phyloP scores from a whole-genome alignment of 2,888 invertebrate species.

The Lasioglossum villosulum region DNA sequence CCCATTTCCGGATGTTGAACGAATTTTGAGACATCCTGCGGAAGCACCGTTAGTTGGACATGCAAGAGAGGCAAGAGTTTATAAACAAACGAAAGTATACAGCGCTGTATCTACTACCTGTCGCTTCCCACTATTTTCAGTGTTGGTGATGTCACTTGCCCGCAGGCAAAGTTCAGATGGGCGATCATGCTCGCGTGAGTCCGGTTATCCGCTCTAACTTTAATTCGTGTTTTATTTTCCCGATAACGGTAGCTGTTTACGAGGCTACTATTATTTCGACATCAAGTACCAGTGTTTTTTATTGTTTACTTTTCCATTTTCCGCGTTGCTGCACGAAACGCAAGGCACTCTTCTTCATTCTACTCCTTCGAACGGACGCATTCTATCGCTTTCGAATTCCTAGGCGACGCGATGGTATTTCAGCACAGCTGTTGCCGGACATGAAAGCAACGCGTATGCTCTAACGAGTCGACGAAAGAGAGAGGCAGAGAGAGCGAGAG shows the following conservation, averaged over 20 bases:
- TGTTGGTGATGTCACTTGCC: background rate
- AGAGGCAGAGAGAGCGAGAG: background rate
- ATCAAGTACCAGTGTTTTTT: background rate
- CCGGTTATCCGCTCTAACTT: background rate
- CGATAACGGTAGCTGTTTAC: background rate
- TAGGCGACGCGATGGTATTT: slow-evolving; percentile 74
- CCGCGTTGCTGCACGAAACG: slow-evolving; percentile 19
- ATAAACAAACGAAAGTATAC: background rate
- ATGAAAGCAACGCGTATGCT: slow-evolving; percentile 31
- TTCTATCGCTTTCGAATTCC: slow-evolving; percentile 81
- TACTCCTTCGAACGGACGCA: slow-evolving; percentile 58
- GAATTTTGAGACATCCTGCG: too few relatives aligned
- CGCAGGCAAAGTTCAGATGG: background rate
- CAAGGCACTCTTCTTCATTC: slow-evolving; percentile 37
- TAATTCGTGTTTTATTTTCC: background rate
- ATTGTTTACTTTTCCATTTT: slow-evolving; percentile 15
- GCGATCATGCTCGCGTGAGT: background rate
- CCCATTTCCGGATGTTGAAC: too few relatives aligned
- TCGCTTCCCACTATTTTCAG: background rate
- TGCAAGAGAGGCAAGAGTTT: too few relatives aligned
- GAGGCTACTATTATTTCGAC: background rate
- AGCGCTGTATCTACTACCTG: background rate
- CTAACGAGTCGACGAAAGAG: slow-evolving; percentile 52
- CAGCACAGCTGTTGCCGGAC: slow-evolving; percentile 77
- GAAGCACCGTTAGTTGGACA: too few relatives aligned